phyloP scores from a whole-genome alignment of 2,888 invertebrate genomes.

The Volucella bombylans region DNA sequence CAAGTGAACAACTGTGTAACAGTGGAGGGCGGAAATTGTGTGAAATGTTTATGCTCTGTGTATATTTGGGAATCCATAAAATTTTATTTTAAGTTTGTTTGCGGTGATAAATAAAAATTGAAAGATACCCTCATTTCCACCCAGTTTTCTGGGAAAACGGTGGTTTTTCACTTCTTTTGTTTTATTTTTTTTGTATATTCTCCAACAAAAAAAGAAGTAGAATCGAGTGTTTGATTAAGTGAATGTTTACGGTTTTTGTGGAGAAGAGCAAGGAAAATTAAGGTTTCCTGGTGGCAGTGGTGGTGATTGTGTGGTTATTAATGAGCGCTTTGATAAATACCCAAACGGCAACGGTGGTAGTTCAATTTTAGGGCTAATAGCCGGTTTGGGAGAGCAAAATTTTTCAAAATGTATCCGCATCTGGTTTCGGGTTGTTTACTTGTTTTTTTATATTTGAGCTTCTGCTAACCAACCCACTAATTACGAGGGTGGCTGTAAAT shows the following conservation, averaged over 20 bases:
- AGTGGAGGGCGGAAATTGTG: neutral
- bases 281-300: neutral
- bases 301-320: conserved; percentile 37
- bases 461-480: neutral
- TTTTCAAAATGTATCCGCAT: conserved; percentile 24
- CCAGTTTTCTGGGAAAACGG: conserved; percentile 7
- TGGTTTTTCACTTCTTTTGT: conserved; percentile 15
- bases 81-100: conserved; percentile 15
- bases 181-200: neutral
- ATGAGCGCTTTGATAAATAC: conserved; percentile 33
- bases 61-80: conserved; percentile 28
- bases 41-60: conserved; percentile 3
- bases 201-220: neutral
- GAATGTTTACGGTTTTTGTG: neutral
- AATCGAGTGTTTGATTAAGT: neutral
- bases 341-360: conserved; percentile 3
- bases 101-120: conserved; percentile 21
- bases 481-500: conserved; percentile 38
- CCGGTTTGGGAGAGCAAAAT: neutral
- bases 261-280: conserved; percentile 16
- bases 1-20: conserved; percentile 7
- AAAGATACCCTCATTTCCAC: conserved; percentile 7
- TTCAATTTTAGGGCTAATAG: conserved; percentile 5
- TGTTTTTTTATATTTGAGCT: neutral
- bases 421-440: conserved; percentile 13